Conservation (phyloP, 2,113 vertebrate genomes). For the Sinocyclocheilus rhinocerous region DNA sequence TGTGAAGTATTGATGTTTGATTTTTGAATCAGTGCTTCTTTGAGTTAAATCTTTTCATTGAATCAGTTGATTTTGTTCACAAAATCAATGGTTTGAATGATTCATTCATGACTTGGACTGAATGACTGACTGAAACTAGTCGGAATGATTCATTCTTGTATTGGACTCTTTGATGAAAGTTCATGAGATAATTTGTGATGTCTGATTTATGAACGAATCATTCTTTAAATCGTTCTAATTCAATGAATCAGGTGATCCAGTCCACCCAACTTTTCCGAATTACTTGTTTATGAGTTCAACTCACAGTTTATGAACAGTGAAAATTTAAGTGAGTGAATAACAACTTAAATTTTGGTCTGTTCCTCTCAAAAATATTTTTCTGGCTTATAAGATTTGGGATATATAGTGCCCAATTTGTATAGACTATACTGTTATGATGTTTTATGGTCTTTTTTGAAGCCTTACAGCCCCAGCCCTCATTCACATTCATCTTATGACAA, state of each 20-base stretch:
- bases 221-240: neutral
- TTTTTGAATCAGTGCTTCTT: neutral
- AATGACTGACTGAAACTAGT: neutral
- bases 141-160: neutral
- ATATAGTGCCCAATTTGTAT: no score
- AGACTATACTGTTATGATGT: no score
- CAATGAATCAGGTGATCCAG: neutral
- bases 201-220: neutral
- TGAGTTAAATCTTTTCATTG: neutral
- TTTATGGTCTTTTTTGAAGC: no score
- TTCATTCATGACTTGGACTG: neutral
- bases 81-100: neutral
- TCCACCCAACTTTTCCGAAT: neutral
- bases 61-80: neutral
- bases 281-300: neutral
- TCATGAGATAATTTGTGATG: neutral
- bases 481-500: no score
- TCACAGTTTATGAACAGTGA: neutral
- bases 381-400: no score
- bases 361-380: no score
- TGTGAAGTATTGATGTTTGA: neutral
- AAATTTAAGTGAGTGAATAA: neutral
- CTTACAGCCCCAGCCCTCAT: no score
- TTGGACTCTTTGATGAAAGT: neutral
- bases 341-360: neutral